These are phyloP conservation scores for Corbicula japonica DNA, from an alignment of 2,888 invertebrate genomes.

Conservation along the genomic window DNA sequence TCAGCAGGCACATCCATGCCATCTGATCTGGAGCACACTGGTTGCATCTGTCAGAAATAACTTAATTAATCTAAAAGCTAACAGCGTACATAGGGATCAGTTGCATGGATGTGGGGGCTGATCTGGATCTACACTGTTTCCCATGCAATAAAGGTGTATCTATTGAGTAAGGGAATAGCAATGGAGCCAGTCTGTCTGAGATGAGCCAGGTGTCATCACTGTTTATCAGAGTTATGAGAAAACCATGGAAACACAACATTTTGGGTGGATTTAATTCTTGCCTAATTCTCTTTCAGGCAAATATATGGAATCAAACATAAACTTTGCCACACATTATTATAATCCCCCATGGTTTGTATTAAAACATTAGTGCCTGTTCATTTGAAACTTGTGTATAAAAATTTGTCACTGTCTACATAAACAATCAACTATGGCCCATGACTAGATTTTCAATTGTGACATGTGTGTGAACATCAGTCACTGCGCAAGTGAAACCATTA, in stretches of 20 bases:
- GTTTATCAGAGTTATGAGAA: neutral
- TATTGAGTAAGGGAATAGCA: neutral
- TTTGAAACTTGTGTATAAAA: neutral
- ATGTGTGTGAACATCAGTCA: too few species aligned
- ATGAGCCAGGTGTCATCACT: neutral
- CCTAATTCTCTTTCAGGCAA: neutral
- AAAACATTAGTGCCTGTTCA: neutral
- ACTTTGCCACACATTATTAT: neutral
- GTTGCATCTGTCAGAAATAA: neutral
- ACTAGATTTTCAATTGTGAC: too few species aligned
- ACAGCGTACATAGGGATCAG: neutral
- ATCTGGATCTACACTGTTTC: conserved; percentile 2
- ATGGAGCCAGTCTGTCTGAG: neutral
- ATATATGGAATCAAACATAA: conserved; percentile 3
- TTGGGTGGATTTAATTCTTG: neutral
- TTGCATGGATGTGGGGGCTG: neutral
- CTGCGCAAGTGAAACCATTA: too few species aligned
- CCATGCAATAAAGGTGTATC: neutral
- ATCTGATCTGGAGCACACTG: neutral
- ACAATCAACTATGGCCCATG: too few species aligned
- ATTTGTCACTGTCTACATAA: neutral
- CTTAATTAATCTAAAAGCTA: neutral
- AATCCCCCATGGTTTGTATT: neutral
- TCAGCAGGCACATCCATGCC: neutral
- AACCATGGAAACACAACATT: neutral